These are phyloP conservation scores for Uropsilus gracilis DNA, from an alignment of 2,113 vertebrate genomes.

Conservation along the genomic window DNA sequence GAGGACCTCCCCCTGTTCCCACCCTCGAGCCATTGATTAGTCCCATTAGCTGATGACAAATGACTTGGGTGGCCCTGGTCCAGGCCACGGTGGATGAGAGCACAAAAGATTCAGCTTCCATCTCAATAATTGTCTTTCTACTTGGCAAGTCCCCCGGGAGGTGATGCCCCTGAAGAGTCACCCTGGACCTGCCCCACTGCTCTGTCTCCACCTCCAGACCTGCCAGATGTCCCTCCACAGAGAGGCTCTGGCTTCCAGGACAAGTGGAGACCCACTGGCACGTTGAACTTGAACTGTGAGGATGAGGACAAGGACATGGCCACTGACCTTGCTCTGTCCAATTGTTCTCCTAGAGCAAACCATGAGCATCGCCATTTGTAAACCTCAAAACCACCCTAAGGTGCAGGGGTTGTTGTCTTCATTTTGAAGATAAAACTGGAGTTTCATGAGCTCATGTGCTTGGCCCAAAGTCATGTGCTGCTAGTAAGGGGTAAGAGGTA, in stretches of 20 bases:
- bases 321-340: accelerated
- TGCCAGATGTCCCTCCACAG: neutral
- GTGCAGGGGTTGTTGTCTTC: neutral
- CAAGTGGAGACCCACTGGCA: neutral
- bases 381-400: neutral
- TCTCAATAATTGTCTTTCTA: neutral
- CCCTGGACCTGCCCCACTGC: neutral
- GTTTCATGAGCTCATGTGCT: too few species aligned
- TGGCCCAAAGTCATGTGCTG: neutral
- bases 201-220: neutral
- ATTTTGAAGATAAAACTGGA: neutral
- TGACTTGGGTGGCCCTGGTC: neutral
- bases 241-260: neutral
- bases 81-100: neutral
- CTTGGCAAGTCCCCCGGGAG: neutral
- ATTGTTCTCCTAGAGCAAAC: neutral
- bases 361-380: accelerated
- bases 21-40: neutral
- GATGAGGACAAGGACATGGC: accelerated
- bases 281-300: accelerated
- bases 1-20: neutral
- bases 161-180: neutral
- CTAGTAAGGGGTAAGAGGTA: neutral
- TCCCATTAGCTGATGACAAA: slow-evolving; percentile 10
- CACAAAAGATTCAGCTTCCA: neutral